Evolutionary conservation across 2,113 vertebrate genomes (phyloP), one percentile per base, ranked within the genome.

Genomic region (Takifugu flavidus): DNA sequence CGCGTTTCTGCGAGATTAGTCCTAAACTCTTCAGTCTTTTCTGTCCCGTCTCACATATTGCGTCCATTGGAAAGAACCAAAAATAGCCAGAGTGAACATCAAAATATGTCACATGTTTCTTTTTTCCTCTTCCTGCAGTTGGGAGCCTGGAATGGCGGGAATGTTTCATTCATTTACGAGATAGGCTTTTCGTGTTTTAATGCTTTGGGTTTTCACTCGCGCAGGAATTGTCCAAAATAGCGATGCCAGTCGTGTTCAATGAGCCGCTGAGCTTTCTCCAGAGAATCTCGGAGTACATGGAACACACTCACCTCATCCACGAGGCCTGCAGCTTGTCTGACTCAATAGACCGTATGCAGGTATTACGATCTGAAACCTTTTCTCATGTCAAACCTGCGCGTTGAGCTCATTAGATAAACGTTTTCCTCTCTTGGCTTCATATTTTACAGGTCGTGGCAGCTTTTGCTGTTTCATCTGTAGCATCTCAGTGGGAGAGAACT

Each of bases 401-500:
- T 14, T 26, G 0, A 4, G 26, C 39, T 43, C 29, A 2, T 31
- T 13, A 13, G 6, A 12, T 27, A 4, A 11, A 13, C 2, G 6
- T 13, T 29, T 53, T 53, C 5, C 6, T 13, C 15, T 1, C 27
- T 28, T 13, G 25, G 14, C 2, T 54, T 0, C 70, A 42, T 70
- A 14, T 70, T 49, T 56, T 49, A 2, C 74, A 99, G 96, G 83
- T 92, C 58, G 94, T 99, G 43, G 96, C 96, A 65, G 95, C 96
- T 10, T 99, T 98, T 59, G 95, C 95, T 0, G 95, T 98, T 58
- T 98, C 95, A 2, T 91, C 96, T 29, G 96, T 99, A 67, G 96
- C 96, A 42, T 97, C 96, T 79, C 96, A 98, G 79, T 98, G 94
- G 96, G 96, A 98, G 82, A 91, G 96, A 88, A 98, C 96, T 77